A percentile compares a stretch with the other conserved stretches of the same genome.
These are phyloP conservation scores for Chelonus insularis DNA, from an alignment of 1,140 invertebrate species.

Conservation along the genomic window DNA sequence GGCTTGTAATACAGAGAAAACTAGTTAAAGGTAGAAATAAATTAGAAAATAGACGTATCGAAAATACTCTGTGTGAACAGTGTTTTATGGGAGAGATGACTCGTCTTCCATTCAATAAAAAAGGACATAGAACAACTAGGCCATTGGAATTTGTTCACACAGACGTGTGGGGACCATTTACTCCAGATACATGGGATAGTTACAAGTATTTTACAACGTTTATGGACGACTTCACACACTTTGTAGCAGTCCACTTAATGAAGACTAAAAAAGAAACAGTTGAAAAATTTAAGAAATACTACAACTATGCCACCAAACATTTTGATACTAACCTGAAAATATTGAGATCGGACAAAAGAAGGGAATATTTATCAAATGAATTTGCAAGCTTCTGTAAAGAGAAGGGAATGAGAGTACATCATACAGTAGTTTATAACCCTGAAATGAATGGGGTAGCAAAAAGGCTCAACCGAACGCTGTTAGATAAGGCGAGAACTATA, in stretches of 20 bases:
- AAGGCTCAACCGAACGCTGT: constrained; percentile 46
- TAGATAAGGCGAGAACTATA: constrained; percentile 43
- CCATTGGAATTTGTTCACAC: constrained; percentile 43
- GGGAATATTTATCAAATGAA: constrained; percentile 38
- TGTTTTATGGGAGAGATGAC: constrained; percentile 35
- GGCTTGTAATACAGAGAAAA: no score
- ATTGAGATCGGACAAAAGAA: constrained; percentile 41
- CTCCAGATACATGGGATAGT: constrained; percentile 36
- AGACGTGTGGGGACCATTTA: constrained; percentile 48
- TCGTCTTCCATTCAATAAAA: constrained; percentile 35
- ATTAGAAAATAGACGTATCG: no score
- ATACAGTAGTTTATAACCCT: constrained; percentile 42
- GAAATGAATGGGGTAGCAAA: constrained; percentile 52
- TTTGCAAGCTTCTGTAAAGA: constrained; percentile 35
- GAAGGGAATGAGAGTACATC: constrained; percentile 38
- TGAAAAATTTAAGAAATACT: constrained; percentile 39
- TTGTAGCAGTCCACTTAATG: constrained; percentile 42
- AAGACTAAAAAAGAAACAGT: constrained; percentile 42
- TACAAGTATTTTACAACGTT: constrained; percentile 49
- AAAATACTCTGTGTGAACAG: constrained; percentile 18
- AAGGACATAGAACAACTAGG: constrained; percentile 30
- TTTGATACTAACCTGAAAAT: constrained; percentile 29
- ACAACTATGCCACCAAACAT: constrained; percentile 30
- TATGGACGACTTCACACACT: constrained; percentile 51
- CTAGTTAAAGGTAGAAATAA: no score